Percentiles rank a stretch among this genome's conserved stretches.
Evolutionary conservation across 2,113 vertebrate species (phyloP).

Genomic region (Leptodactylus fuscus): DNA sequence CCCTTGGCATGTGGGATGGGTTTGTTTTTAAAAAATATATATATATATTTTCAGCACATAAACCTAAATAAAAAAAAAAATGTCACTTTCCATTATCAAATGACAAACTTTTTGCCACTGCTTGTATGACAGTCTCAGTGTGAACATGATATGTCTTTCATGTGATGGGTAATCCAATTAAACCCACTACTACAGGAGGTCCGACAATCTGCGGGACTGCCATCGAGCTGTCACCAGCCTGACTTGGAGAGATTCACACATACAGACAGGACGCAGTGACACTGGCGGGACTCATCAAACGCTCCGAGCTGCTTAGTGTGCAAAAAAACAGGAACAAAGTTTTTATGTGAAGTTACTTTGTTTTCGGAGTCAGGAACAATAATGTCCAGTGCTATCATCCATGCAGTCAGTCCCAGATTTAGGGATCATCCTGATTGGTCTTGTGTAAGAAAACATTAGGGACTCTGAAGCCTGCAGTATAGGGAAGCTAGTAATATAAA

Average conservation of each 20-base stretch:
- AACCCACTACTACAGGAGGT: constrained; percentile 38
- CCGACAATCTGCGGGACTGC: constrained; percentile 41
- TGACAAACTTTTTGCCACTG: background rate
- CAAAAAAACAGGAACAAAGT: constrained; percentile 7
- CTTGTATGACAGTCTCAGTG: constrained; percentile 9
- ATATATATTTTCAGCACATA: no score
- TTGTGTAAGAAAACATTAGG: no score
- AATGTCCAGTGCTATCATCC: background rate
- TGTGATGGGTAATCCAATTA: constrained; percentile 42
- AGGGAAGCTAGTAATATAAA: no score
- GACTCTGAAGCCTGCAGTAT: no score
- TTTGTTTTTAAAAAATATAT: no score
- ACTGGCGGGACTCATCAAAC: background rate
- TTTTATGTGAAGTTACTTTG: background rate
- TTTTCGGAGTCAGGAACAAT: background rate
- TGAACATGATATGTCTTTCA: constrained; percentile 32
- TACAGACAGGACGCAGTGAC: constrained; percentile 25
- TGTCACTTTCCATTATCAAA: background rate
- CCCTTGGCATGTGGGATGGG: no score
- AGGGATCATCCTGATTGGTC: background rate
- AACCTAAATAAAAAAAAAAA: background rate
- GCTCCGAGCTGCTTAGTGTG: constrained; percentile 22
- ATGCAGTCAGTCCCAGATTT: background rate
- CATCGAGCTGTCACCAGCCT: constrained; percentile 26
- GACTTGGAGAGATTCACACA: background rate